A percentile compares a stretch with the other conserved stretches of the same genome.
Conservation (phyloP, 1,140 invertebrate genomes). For the Drosophila auraria region DNA sequence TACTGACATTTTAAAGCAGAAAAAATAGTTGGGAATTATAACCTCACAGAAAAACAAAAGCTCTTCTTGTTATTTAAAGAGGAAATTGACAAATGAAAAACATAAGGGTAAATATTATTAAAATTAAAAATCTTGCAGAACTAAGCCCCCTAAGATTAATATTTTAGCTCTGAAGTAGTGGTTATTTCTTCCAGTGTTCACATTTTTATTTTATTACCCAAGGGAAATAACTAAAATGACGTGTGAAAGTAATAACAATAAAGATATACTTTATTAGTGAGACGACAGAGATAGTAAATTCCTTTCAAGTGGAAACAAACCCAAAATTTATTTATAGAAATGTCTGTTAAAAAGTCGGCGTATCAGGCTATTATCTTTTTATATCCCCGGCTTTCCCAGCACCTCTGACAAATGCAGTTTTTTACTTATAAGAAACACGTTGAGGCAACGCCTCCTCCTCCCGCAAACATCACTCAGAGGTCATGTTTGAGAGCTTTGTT, state of each 20-base stretch:
- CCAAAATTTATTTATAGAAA: slow-evolving; percentile 8
- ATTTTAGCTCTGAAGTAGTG: neutral
- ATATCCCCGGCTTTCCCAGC: too few species aligned
- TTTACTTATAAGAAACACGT: neutral
- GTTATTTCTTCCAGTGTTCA: neutral
- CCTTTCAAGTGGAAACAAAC: slow-evolving; percentile 4
- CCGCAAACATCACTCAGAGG: slow-evolving; percentile 4
- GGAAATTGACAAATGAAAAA: too few species aligned
- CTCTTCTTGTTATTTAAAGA: neutral
- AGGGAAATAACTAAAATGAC: neutral
- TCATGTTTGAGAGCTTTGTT: slow-evolving; percentile 39
- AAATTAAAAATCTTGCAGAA: neutral
- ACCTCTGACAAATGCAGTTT: slow-evolving; percentile 11
- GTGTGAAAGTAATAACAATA: slow-evolving; percentile 8
- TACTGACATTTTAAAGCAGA: too few species aligned
- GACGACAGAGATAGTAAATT: slow-evolving; percentile 11
- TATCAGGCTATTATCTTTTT: neutral
- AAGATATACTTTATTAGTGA: neutral
- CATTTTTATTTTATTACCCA: neutral
- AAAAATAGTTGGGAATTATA: neutral
- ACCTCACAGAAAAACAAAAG: neutral
- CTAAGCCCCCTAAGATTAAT: rapidly evolving
- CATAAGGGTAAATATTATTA: rapidly evolving
- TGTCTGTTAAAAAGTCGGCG: neutral
- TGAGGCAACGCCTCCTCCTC: neutral